phyloP scores from a whole-genome alignment of 92 coral and sea anemone species.

The Porites divaricata region DNA sequence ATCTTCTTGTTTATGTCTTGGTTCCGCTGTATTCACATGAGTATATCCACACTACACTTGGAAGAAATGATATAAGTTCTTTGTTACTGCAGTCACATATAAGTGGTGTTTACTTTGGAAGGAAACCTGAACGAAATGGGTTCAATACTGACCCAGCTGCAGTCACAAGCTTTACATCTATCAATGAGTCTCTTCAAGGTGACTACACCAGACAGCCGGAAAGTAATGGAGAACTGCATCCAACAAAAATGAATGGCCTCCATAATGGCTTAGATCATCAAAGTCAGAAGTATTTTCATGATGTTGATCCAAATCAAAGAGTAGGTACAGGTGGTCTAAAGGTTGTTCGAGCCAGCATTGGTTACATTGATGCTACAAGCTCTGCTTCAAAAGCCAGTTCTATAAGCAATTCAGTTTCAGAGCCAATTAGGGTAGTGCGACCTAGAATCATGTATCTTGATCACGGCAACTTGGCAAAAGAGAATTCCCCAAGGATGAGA shows the following conservation, averaged over 20 bases:
- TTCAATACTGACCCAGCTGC: neutral
- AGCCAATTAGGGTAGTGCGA: slow-evolving; percentile 29
- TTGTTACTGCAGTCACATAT: slow-evolving; percentile 54
- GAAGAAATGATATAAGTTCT: slow-evolving; percentile 50
- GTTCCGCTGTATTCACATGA: slow-evolving; percentile 63
- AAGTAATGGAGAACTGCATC: neutral
- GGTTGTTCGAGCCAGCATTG: slow-evolving; percentile 23
- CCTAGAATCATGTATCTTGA: slow-evolving; percentile 32
- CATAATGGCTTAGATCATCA: neutral
- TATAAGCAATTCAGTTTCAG: neutral
- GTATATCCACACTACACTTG: slow-evolving; percentile 55
- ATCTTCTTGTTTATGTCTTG: slow-evolving; percentile 68
- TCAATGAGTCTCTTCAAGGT: slow-evolving; percentile 28
- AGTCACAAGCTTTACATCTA: slow-evolving; percentile 32
- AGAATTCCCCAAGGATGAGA: slow-evolving; percentile 7
- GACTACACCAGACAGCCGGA: neutral
- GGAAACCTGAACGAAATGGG: slow-evolving; percentile 40
- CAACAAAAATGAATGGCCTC: neutral
- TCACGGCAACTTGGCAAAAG: neutral
- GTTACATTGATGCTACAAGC: slow-evolving; percentile 19
- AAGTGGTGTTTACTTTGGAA: slow-evolving; percentile 75
- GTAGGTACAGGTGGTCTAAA: neutral
- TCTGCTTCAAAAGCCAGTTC: neutral
- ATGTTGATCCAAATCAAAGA: neutral
- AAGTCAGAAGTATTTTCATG: neutral